A percentile compares a stretch with the other conserved stretches of the same genome.
Conservation (phyloP, 1,140 invertebrate genomes). For the Venturia canescens region DNA sequence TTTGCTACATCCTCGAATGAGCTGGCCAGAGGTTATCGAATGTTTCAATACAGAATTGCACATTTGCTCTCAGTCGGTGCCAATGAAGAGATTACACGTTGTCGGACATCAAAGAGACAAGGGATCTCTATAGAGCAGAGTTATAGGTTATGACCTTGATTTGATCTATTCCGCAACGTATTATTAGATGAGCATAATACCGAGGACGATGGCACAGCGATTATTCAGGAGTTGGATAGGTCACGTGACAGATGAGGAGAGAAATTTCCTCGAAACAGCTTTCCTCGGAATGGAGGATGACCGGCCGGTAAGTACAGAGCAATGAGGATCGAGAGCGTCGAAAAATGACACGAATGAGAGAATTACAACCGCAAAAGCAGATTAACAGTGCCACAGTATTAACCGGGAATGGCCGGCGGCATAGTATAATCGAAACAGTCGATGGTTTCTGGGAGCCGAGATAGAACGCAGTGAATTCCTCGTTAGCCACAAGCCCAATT, state of each 20-base stretch:
- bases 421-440: not conserved
- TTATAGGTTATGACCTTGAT: not conserved
- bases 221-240: no score
- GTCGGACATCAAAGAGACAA: not conserved
- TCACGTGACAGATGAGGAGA: no score
- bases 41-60: not conserved
- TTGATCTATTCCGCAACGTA: not conserved
- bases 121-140: not conserved
- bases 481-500: conserved; percentile 16
- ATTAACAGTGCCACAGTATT: not conserved
- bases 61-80: not conserved
- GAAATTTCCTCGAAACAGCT: no score
- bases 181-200: not conserved
- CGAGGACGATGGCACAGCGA: no score
- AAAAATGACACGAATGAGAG: not conserved
- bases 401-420: not conserved
- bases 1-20: not conserved
- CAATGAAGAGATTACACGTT: conserved; percentile 3
- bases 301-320: no score
- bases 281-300: no score
- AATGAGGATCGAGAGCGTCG: no score
- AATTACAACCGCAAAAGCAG: not conserved
- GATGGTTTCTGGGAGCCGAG: not conserved
- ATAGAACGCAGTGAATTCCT: not conserved
- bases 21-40: not conserved